A percentile compares a stretch with the other conserved stretches of the same genome.
phyloP scores from a whole-genome alignment of 2,797 vertebrate species.

The Chelidonichthys spinosus region DNA sequence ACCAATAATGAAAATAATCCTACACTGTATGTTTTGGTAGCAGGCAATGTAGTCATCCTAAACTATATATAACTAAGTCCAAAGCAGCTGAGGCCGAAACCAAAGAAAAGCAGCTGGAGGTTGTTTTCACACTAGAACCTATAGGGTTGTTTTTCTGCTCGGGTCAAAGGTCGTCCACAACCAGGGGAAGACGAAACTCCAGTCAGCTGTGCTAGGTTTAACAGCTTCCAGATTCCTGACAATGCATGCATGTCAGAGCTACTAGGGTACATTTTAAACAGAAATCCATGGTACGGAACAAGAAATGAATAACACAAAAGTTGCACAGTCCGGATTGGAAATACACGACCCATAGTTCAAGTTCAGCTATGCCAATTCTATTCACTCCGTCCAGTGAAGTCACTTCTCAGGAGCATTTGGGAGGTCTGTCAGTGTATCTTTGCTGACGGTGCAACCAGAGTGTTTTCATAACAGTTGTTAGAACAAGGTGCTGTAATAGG shows the following conservation, averaged over 20 bases:
- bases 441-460: conserved; percentile 55
- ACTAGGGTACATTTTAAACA: background rate
- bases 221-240: conserved; percentile 10
- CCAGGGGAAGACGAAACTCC: background rate
- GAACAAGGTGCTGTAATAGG: conserved; percentile 28
- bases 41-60: background rate
- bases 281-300: background rate
- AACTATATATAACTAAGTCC: background rate
- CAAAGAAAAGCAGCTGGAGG: conserved; percentile 19
- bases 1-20: background rate
- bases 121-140: conserved; percentile 32
- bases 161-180: conserved; percentile 27
- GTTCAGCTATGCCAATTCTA: conserved; percentile 9
- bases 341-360: background rate
- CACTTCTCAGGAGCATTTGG: conserved; percentile 30
- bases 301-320: background rate
- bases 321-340: background rate
- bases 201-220: conserved; percentile 11
- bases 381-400: conserved; percentile 27
- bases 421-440: conserved; percentile 48
- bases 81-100: too few species aligned
- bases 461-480: conserved; percentile 43
- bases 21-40: background rate
- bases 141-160: conserved; percentile 26
- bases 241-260: conserved; percentile 2